Evolutionary conservation across 2,888 invertebrate genomes (phyloP).

Genomic region (Malacosoma neustria): DNA sequence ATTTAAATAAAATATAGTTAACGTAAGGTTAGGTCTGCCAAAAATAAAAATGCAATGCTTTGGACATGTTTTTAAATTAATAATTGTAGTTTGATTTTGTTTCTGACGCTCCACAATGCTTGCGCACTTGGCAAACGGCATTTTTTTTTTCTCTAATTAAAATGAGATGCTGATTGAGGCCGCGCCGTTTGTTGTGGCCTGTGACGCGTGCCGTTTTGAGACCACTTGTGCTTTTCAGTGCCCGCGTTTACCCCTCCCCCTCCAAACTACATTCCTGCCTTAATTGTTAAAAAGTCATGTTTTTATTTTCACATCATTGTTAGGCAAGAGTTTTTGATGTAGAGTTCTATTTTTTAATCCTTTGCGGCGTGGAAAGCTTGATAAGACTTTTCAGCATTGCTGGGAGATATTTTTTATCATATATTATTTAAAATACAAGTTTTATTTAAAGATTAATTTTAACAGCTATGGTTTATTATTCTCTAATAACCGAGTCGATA

Average conservation of each 20-base stretch:
- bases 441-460: too few relatives aligned
- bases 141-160: slow-evolving; percentile 73
- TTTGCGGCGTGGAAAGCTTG: background rate
- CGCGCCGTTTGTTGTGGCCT: slow-evolving; percentile 65
- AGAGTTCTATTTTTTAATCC: slow-evolving; percentile 13
- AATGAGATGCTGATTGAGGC: slow-evolving; percentile 63
- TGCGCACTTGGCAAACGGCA: slow-evolving; percentile 55
- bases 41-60: too few relatives aligned
- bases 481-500: too few relatives aligned
- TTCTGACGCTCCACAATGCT: slow-evolving; percentile 11
- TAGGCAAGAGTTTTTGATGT: slow-evolving; percentile 27
- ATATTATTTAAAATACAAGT: too few relatives aligned
- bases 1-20: too few relatives aligned
- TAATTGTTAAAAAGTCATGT: slow-evolving; percentile 43
- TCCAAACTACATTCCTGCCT: slow-evolving; percentile 38
- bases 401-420: too few relatives aligned
- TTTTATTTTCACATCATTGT: slow-evolving; percentile 21
- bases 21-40: too few relatives aligned
- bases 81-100: too few relatives aligned
- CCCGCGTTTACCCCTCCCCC: slow-evolving; percentile 63
- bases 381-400: too few relatives aligned
- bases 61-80: too few relatives aligned
- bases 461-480: too few relatives aligned
- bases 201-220: slow-evolving; percentile 65
- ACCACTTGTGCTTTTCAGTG: slow-evolving; percentile 66